Evolutionary conservation across 30 jellyfish, hydroid and myxozoan species (phyloP).

Genomic region (Cassiopea xamachana): DNA sequence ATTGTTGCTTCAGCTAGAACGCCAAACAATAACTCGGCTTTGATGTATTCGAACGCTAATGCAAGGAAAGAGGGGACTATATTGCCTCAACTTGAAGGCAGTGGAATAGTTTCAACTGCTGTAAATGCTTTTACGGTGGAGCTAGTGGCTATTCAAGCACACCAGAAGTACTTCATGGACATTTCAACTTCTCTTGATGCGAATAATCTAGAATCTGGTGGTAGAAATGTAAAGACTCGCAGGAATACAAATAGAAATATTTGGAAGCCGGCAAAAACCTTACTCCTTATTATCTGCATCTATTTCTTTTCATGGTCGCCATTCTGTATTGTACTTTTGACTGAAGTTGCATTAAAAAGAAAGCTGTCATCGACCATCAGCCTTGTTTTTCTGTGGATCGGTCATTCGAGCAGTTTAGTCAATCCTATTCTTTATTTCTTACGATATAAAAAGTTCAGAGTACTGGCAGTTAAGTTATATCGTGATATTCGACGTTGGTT

Average conservation of each 20-base stretch:
- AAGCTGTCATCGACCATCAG: conserved; percentile 25
- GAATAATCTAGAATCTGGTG: not conserved
- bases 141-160: not conserved
- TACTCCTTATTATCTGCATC: conserved; percentile 45
- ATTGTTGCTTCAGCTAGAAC: not conserved
- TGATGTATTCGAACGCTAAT: not conserved
- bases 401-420: conserved; percentile 63
- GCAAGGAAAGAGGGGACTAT: not conserved
- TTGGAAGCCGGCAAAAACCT: conserved; percentile 59
- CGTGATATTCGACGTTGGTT: conserved; percentile 2
- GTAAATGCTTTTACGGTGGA: not conserved
- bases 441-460: conserved; percentile 47
- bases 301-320: conserved; percentile 75
- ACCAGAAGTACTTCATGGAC: not conserved
- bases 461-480: not conserved
- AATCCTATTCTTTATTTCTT: conserved; percentile 63
- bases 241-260: not conserved
- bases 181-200: not conserved
- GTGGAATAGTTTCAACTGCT: not conserved
- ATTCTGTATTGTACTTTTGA: conserved; percentile 57
- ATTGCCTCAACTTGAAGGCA: not conserved
- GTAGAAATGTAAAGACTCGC: not conserved
- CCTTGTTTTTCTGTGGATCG: conserved; percentile 70
- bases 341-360: conserved; percentile 31
- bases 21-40: not conserved